Percentiles rank a stretch among this genome's conserved stretches.
These are phyloP conservation scores for Pammene aurita DNA, from an alignment of 2,888 invertebrate genomes.

Conservation along the genomic window DNA sequence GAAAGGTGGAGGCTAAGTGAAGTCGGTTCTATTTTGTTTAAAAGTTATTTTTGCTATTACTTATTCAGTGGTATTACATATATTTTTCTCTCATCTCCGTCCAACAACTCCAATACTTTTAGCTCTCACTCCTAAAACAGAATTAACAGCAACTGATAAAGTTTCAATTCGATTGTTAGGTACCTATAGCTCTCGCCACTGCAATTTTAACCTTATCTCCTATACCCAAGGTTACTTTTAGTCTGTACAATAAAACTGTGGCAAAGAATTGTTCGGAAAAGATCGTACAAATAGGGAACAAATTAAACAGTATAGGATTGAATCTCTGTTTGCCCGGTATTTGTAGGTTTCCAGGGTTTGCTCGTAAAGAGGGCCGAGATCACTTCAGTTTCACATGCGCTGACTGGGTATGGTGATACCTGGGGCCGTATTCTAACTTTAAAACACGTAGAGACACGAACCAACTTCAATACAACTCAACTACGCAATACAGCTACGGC, in stretches of 20 bases:
- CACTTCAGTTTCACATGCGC: too few species aligned
- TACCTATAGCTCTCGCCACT: not conserved
- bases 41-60: too few species aligned
- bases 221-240: not conserved
- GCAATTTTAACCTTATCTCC: not conserved
- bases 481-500: too few species aligned
- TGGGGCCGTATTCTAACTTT: too few species aligned
- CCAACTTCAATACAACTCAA: too few species aligned
- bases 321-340: conserved; percentile 17
- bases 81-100: not conserved
- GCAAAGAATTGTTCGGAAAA: conserved; percentile 8
- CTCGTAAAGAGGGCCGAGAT: not conserved
- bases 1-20: too few species aligned
- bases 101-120: not conserved
- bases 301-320: conserved; percentile 25
- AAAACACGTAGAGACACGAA: too few species aligned
- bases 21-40: too few species aligned
- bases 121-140: not conserved
- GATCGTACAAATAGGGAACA: conserved; percentile 20
- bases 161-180: conserved; percentile 16
- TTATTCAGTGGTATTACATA: too few species aligned
- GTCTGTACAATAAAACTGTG: not conserved
- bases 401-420: too few species aligned
- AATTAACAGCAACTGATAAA: conserved; percentile 24
- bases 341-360: not conserved